phyloP scores from a whole-genome alignment of 2,888 invertebrate genomes.

The Allygus modestus region DNA sequence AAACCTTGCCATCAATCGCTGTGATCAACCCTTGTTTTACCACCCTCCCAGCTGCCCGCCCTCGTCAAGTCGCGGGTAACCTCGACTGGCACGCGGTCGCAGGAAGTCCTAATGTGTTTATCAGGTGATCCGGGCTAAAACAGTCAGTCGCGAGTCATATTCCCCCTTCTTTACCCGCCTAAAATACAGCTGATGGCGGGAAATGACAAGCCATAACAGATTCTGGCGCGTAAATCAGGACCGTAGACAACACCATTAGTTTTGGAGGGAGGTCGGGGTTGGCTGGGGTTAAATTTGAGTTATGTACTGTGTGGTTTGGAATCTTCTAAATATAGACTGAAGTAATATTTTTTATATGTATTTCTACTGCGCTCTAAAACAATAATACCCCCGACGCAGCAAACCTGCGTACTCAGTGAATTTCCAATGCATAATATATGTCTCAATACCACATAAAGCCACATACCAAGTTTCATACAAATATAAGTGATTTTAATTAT shows the following conservation, averaged over 20 bases:
- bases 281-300: conserved; percentile 13
- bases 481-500: no score
- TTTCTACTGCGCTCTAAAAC: no score
- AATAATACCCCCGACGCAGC: no score
- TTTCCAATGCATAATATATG: no score
- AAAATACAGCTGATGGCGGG: conserved; percentile 38
- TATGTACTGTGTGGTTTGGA: not conserved
- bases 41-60: not conserved
- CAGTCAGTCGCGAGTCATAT: conserved; percentile 45
- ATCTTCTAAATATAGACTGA: not conserved
- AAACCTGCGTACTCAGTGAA: no score
- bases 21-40: not conserved
- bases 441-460: no score
- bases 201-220: conserved; percentile 52
- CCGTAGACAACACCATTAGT: conserved; percentile 31
- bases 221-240: conserved; percentile 41
- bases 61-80: not conserved
- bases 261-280: conserved; percentile 11
- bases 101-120: conserved; percentile 52
- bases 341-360: not conserved
- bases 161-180: conserved; percentile 34
- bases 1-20: no score
- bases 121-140: conserved; percentile 47
- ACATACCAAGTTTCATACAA: no score
- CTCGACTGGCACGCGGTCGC: conserved; percentile 14